phyloP scores from a whole-genome alignment of 2,888 invertebrate genomes.

The Perithous albicinctus region DNA sequence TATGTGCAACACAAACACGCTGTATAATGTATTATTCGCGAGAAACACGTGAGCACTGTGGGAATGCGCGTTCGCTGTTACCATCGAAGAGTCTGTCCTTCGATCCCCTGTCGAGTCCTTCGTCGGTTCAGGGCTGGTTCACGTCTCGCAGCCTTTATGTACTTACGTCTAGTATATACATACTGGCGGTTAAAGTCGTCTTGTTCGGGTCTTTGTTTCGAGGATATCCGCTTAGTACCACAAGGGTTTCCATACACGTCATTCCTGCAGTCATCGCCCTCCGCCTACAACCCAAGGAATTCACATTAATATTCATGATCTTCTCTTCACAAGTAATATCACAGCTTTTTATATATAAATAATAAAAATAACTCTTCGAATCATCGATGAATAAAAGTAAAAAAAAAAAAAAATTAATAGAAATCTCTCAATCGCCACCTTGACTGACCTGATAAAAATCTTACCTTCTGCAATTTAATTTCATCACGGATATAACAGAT shows the following conservation, averaged over 20 bases:
- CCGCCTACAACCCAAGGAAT: conserved; percentile 10
- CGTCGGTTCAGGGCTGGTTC: conserved; percentile 76
- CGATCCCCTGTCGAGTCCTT: conserved; percentile 76
- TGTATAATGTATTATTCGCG: conserved; percentile 53
- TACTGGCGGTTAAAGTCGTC: conserved; percentile 26
- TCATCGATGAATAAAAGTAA: conserved; percentile 31
- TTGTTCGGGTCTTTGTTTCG: conserved; percentile 38
- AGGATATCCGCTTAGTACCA: conserved; percentile 3
- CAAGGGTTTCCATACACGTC: conserved; percentile 5
- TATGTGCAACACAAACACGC: conserved; percentile 23
- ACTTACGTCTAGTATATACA: neutral
- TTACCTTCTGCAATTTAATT: conserved; percentile 36
- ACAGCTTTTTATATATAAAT: neutral
- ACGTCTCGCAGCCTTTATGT: conserved; percentile 26
- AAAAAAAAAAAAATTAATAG: conserved; percentile 12
- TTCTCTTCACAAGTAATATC: conserved; percentile 10
- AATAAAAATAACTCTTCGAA: conserved; percentile 28
- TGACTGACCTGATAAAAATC: conserved; percentile 54
- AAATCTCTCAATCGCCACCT: conserved; percentile 46
- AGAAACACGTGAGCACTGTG: conserved; percentile 57
- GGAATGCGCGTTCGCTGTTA: conserved; percentile 73
- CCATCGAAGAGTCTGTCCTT: conserved; percentile 73
- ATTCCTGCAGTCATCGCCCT: conserved; percentile 29
- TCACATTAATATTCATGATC: conserved; percentile 7
- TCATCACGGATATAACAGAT: conserved; percentile 56